These are phyloP conservation scores for Dendronephthya gigantea DNA, from an alignment of 64 coral and sea anemone species.

Conservation along the genomic window DNA sequence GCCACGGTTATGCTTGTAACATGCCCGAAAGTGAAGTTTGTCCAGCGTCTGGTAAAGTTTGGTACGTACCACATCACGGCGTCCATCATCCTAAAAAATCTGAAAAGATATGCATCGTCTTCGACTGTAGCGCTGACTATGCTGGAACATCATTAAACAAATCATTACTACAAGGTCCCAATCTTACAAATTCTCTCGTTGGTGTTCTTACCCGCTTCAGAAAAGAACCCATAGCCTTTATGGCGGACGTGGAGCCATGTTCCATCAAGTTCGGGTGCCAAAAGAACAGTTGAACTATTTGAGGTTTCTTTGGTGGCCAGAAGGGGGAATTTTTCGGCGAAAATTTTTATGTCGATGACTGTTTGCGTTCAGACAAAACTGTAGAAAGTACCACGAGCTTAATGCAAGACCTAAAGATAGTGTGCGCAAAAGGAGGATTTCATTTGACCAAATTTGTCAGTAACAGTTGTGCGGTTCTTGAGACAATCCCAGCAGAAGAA, in stretches of 20 bases:
- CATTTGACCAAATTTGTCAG: slow-evolving; percentile 12
- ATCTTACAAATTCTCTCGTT: slow-evolving; percentile 19
- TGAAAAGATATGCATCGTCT: slow-evolving; percentile 5
- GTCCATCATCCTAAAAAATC: slow-evolving; percentile 1
- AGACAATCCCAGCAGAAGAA: background rate
- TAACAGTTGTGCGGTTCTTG: background rate
- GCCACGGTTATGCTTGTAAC: background rate
- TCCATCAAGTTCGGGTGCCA: slow-evolving; percentile 28
- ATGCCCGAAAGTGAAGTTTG: background rate
- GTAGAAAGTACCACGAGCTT: background rate
- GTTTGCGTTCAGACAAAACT: slow-evolving; percentile 18
- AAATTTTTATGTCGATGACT: slow-evolving; percentile 9
- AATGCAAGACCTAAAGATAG: background rate
- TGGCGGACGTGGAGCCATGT: slow-evolving; percentile 34
- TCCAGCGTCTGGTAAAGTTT: slow-evolving; percentile 22
- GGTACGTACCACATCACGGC: slow-evolving; percentile 31
- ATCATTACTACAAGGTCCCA: slow-evolving; percentile 27
- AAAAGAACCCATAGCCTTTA: slow-evolving; percentile 26
- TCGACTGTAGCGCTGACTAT: slow-evolving; percentile 21
- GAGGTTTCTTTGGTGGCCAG: slow-evolving; percentile 19
- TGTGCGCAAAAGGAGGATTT: slow-evolving; percentile 12
- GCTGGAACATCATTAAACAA: slow-evolving; percentile 28
- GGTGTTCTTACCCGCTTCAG: slow-evolving; percentile 19
- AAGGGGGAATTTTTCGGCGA: background rate
- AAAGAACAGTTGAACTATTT: slow-evolving; percentile 11